A percentile compares a stretch with the other conserved stretches of the same genome.
Evolutionary conservation across 2,113 vertebrate species (phyloP).

Genomic region (Cottus gobio): DNA sequence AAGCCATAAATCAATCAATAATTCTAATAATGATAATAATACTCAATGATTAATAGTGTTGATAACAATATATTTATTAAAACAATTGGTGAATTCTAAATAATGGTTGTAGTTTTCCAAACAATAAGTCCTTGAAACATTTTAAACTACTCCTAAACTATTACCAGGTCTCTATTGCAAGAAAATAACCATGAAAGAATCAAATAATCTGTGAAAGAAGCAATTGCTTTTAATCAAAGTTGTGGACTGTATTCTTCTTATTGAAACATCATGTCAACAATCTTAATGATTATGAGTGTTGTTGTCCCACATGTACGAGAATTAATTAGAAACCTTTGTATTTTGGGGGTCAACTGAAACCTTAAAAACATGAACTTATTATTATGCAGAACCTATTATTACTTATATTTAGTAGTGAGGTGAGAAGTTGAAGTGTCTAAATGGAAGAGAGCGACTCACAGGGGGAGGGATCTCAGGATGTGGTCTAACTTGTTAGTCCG

Average conservation of each 20-base stretch:
- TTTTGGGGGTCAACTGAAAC: neutral
- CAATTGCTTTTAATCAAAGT: too few relatives aligned
- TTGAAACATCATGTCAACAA: neutral
- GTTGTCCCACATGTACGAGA: neutral
- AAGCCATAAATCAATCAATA: neutral
- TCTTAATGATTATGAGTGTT: neutral
- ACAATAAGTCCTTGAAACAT: too few relatives aligned
- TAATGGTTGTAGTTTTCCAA: neutral
- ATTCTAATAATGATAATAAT: too few relatives aligned
- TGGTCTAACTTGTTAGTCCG: neutral
- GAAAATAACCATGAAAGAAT: neutral
- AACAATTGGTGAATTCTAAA: neutral
- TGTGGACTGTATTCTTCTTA: neutral
- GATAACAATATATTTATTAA: neutral
- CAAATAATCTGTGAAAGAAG: neutral
- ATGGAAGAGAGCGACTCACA: neutral
- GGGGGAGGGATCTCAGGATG: constrained; percentile 19
- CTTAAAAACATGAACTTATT: neutral
- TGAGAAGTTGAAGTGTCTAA: neutral
- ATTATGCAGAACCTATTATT: neutral
- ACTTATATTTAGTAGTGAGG: neutral
- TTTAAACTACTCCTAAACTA: too few relatives aligned
- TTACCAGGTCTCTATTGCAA: too few relatives aligned
- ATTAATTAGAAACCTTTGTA: neutral
- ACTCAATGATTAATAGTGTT: too few relatives aligned